Percentiles rank a stretch among this genome's conserved stretches.
These are phyloP conservation scores for Thunnus maccoyii DNA, from an alignment of 2,113 vertebrate species.

Conservation along the genomic window DNA sequence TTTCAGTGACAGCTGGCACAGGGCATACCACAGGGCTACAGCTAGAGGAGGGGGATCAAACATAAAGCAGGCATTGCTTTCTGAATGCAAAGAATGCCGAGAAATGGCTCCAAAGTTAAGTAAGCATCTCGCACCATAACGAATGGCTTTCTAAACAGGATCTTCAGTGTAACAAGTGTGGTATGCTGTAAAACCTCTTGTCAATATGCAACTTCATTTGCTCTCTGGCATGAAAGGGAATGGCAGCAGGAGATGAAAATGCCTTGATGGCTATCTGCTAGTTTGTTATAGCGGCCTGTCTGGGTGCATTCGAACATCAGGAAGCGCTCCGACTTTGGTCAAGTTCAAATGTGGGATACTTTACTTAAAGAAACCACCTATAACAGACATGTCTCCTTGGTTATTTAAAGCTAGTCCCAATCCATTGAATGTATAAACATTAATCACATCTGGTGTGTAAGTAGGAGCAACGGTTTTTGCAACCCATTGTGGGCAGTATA, in stretches of 20 bases:
- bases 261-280: conserved; percentile 28
- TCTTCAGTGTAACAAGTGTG: conserved; percentile 38
- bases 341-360: conserved; percentile 3
- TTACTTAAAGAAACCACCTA: conserved; percentile 10
- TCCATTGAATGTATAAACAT: conserved; percentile 39
- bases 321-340: conserved; percentile 4
- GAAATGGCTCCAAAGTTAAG: conserved; percentile 36
- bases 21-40: conserved; percentile 32
- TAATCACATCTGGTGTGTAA: conserved; percentile 59
- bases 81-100: conserved; percentile 51
- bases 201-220: conserved; percentile 52
- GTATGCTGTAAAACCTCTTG: conserved; percentile 47
- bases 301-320: conserved; percentile 11
- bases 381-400: not conserved
- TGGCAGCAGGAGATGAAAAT: conserved; percentile 1
- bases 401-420: conserved; percentile 40
- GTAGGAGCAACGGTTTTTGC: conserved; percentile 32
- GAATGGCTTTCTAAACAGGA: conserved; percentile 50
- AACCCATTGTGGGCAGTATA: conserved; percentile 49
- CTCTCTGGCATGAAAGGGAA: conserved; percentile 33
- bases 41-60: conserved; percentile 31
- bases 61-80: conserved; percentile 22
- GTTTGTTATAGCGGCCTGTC: conserved; percentile 29
- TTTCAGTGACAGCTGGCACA: conserved; percentile 69
- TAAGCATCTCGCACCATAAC: conserved; percentile 27